Conservation (phyloP, 2,113 vertebrate species). For the Myrmecophaga tridactyla region DNA sequence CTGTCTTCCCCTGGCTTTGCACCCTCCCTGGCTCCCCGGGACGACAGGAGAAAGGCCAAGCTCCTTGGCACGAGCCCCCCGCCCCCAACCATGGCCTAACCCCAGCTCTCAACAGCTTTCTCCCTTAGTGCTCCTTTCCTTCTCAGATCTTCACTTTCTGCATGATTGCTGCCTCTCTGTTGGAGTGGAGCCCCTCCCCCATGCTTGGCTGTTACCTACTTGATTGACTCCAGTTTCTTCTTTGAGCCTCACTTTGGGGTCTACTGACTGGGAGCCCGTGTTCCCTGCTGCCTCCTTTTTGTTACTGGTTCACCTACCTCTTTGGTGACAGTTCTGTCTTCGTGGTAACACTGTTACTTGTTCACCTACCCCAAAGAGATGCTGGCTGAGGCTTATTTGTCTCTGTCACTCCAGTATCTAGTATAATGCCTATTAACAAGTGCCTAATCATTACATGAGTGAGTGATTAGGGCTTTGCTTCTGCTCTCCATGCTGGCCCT, state of each 20-base stretch:
- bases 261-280: background rate
- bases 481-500: background rate
- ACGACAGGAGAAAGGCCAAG: background rate
- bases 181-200: background rate
- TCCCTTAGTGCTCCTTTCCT: background rate
- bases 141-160: background rate
- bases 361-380: background rate
- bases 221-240: background rate
- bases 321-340: background rate
- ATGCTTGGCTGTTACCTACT: background rate
- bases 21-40: background rate
- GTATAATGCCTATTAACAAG: background rate
- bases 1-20: background rate
- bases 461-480: background rate
- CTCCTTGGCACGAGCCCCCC: too few species aligned
- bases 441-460: background rate
- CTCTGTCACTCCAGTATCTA: background rate
- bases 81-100: background rate
- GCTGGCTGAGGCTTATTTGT: background rate
- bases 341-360: too few species aligned
- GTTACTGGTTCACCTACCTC: background rate
- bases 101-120: background rate
- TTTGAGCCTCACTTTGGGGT: background rate
- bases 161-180: background rate
- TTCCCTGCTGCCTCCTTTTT: background rate